phyloP scores from a whole-genome alignment of 2,888 invertebrate species.

The Nemurella pictetii region DNA sequence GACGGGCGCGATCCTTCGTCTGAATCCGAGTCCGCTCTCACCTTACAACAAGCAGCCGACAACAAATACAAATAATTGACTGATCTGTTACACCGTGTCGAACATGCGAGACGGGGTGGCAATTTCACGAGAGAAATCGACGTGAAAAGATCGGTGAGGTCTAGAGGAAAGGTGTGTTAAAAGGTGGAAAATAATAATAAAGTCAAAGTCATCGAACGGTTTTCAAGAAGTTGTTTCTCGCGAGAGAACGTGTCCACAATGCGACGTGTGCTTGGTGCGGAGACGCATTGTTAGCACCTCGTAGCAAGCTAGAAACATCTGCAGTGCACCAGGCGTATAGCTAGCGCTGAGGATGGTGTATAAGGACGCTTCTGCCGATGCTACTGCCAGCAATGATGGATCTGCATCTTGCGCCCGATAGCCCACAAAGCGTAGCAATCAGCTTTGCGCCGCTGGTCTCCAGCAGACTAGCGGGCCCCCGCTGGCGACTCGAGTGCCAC shows the following conservation, averaged over 20 bases:
- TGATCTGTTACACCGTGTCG: constrained; percentile 31
- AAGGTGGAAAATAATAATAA: neutral
- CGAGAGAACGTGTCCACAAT: neutral
- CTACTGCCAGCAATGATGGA: neutral
- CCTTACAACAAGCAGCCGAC: neutral
- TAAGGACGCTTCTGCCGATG: no score
- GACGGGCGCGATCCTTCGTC: neutral
- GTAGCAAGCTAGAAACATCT: neutral
- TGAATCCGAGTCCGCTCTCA: neutral
- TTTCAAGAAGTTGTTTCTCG: neutral
- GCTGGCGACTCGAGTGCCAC: neutral
- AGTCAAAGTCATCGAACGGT: neutral
- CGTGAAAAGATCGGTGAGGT: neutral
- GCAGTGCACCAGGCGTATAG: neutral
- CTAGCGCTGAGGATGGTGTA: no score
- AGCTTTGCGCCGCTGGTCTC: neutral
- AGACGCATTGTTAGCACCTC: neutral
- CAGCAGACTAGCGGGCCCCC: neutral
- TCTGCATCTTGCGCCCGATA: neutral
- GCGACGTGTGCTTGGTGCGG: neutral
- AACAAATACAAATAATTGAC: constrained; percentile 38
- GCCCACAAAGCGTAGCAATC: neutral
- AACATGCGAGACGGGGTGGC: neutral
- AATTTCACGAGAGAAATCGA: neutral
- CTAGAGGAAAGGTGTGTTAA: neutral